These are phyloP conservation scores for Globodera rostochiensis DNA, from an alignment of 1,140 invertebrate species.

Conservation along the genomic window DNA sequence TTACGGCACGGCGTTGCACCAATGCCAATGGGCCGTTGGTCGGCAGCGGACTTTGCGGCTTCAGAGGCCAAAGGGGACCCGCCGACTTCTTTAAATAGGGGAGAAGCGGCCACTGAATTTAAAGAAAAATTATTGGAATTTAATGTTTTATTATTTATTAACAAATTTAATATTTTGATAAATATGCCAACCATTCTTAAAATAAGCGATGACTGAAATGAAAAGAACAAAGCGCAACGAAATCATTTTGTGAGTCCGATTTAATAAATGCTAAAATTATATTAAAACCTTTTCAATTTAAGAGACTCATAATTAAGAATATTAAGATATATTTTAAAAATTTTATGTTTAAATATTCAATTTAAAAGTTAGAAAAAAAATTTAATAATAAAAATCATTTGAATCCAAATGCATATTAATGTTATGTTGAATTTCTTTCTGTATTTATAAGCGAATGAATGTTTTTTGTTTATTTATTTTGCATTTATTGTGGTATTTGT, in stretches of 20 bases:
- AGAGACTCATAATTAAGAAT: no score
- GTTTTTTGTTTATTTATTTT: no score
- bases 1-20: background rate
- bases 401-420: no score
- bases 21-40: background rate
- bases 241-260: background rate
- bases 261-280: background rate
- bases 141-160: no score
- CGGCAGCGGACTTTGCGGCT: background rate
- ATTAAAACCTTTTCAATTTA: background rate
- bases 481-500: no score
- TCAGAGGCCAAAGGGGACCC: no score
- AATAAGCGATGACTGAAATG: background rate
- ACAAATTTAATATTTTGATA: background rate
- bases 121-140: background rate
- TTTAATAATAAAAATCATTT: no score
- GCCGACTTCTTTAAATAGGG: background rate
- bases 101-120: background rate
- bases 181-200: background rate
- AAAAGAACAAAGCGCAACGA: background rate
- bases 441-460: no score
- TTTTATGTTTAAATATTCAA: no score
- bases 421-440: no score
- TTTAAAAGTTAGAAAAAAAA: no score
- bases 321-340: no score